phyloP scores from a whole-genome alignment of 2,888 invertebrate genomes.

The Pseudococcus viburni region DNA sequence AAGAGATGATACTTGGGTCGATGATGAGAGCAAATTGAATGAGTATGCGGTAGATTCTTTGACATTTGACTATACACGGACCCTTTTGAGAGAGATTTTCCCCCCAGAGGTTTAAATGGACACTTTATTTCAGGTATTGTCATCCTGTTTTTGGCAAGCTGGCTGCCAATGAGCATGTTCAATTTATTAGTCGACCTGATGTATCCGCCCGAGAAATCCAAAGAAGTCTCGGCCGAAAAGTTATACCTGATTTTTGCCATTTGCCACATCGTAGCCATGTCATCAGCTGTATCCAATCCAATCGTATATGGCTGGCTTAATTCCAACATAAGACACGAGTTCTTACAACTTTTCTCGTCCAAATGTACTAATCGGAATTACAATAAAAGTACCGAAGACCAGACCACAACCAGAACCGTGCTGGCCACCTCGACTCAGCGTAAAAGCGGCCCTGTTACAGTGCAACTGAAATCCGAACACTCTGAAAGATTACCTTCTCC shows the following conservation, averaged over 20 bases:
- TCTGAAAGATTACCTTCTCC: slow-evolving; percentile 56
- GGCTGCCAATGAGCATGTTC: slow-evolving; percentile 76
- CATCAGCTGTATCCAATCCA: slow-evolving; percentile 76
- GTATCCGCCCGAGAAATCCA: slow-evolving; percentile 65
- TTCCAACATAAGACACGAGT: slow-evolving; percentile 75
- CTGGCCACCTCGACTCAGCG: slow-evolving; percentile 55
- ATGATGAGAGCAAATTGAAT: too few relatives aligned
- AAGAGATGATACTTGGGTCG: background rate
- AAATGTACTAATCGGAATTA: background rate
- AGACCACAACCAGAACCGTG: slow-evolving; percentile 49
- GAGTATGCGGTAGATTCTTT: too few relatives aligned
- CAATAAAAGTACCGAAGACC: slow-evolving; percentile 33
- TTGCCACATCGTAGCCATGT: slow-evolving; percentile 75
- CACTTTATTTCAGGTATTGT: slow-evolving; percentile 69
- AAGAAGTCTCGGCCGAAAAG: slow-evolving; percentile 68
- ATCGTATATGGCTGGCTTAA: slow-evolving; percentile 77
- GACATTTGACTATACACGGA: background rate
- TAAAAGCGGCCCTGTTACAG: slow-evolving; percentile 35
- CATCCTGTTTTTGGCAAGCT: slow-evolving; percentile 75
- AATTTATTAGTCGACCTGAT: slow-evolving; percentile 72
- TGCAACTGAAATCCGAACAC: slow-evolving; percentile 49
- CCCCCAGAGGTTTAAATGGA: too few relatives aligned
- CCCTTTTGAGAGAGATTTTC: too few relatives aligned
- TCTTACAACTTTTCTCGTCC: slow-evolving; percentile 70
- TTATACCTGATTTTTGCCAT: slow-evolving; percentile 73